phyloP scores from a whole-genome alignment of 1,140 invertebrate species.

The Drosophila sp. region DNA sequence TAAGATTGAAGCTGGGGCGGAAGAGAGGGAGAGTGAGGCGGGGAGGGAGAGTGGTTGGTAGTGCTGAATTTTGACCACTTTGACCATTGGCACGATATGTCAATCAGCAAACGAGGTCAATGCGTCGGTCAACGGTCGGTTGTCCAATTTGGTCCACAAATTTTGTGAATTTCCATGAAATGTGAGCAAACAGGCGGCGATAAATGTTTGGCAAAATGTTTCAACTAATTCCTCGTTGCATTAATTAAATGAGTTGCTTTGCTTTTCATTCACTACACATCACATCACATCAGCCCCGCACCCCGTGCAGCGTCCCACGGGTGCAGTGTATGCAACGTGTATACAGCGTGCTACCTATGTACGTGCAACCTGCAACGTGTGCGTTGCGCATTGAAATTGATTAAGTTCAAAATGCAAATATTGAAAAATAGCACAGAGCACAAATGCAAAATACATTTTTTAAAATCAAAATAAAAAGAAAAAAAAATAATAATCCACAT shows the following conservation, averaged over 20 bases:
- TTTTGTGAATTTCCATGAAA: conserved; percentile 21
- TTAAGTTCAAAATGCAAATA: conserved; percentile 37
- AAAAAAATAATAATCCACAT: no score
- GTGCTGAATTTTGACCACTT: conserved; percentile 4
- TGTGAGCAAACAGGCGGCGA: conserved; percentile 6
- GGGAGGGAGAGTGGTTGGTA: no score
- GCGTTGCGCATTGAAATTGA: conserved; percentile 21
- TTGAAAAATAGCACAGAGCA: conserved; percentile 17
- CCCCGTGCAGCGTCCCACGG: not conserved
- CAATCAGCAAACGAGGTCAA: conserved; percentile 14
- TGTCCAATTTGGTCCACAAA: conserved; percentile 17
- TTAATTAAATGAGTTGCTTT: conserved; percentile 37
- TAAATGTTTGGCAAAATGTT: conserved; percentile 26
- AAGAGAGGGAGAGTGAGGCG: no score
- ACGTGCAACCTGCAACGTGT: conserved; percentile 5
- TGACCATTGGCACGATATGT: conserved; percentile 12
- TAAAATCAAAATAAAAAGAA: not conserved
- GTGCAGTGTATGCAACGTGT: not conserved
- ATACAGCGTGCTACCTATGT: conserved; percentile 6
- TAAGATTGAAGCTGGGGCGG: not conserved
- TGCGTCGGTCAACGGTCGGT: not conserved
- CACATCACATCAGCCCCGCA: no score
- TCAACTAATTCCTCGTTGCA: conserved; percentile 24
- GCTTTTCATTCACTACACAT: not conserved
- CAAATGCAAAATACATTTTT: conserved; percentile 25